Evolutionary conservation across 2,888 invertebrate genomes (phyloP).

Genomic region (Nesidiocoris tenuis): DNA sequence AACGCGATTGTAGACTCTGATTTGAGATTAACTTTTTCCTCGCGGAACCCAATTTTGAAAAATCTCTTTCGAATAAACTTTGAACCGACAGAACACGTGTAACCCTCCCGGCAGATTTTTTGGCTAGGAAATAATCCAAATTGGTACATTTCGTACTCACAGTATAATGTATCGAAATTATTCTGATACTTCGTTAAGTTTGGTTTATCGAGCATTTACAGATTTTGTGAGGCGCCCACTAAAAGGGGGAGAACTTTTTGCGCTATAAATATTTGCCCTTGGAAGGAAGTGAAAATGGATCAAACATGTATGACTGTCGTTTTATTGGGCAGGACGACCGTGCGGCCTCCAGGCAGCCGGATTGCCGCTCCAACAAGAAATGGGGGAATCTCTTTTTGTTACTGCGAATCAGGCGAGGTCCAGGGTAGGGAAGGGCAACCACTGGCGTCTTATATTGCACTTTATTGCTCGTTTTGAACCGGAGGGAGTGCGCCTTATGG

Average conservation of each 20-base stretch:
- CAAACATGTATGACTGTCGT: slow-evolving; percentile 39
- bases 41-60: no score
- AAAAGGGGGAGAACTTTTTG: neutral
- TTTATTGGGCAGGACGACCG: slow-evolving; percentile 15
- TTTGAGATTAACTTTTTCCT: neutral
- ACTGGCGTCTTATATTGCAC: slow-evolving; percentile 34
- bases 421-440: neutral
- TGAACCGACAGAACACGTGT: no score
- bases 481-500: slow-evolving; percentile 29
- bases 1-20: neutral
- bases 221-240: slow-evolving; percentile 2
- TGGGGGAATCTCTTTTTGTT: slow-evolving; percentile 27
- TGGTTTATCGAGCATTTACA: neutral
- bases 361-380: neutral
- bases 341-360: neutral
- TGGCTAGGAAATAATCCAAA: no score
- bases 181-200: neutral
- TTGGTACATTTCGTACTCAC: no score
- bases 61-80: no score
- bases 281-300: slow-evolving; percentile 38
- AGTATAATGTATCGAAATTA: neutral
- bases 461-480: slow-evolving; percentile 39
- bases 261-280: slow-evolving; percentile 23
- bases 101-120: no score
- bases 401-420: slow-evolving; percentile 21